Evolutionary conservation across 2,888 invertebrate genomes (phyloP).

Genomic region (Xiphydria camelus): DNA sequence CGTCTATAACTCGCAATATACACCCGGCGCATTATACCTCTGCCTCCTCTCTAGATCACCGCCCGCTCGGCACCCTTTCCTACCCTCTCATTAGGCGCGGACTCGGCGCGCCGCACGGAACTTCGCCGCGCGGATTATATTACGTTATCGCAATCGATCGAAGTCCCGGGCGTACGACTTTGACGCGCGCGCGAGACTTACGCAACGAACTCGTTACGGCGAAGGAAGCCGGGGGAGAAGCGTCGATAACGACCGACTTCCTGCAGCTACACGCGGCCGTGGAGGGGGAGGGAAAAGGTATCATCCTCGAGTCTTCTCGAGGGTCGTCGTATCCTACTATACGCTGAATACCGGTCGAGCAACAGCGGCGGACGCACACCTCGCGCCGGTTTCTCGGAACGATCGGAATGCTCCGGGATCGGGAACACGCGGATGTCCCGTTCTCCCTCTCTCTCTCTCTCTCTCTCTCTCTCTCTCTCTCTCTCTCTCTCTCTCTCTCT

Average conservation of each 20-base stretch:
- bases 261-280: no score
- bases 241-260: slow-evolving; percentile 40
- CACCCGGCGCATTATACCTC: no score
- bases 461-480: neutral
- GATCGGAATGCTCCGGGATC: slow-evolving; percentile 13
- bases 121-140: slow-evolving; percentile 45
- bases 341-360: no score
- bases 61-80: no score
- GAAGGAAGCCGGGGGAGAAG: slow-evolving; percentile 6
- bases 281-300: no score
- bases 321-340: no score
- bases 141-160: slow-evolving; percentile 53
- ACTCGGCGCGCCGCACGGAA: slow-evolving; percentile 39
- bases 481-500: slow-evolving; percentile 7
- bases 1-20: no score
- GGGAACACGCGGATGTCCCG: slow-evolving; percentile 17
- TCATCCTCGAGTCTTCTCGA: no score
- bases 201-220: slow-evolving; percentile 50
- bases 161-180: slow-evolving; percentile 39
- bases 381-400: neutral
- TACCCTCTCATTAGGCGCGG: slow-evolving; percentile 44
- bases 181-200: slow-evolving; percentile 35
- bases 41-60: no score
- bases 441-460: slow-evolving; percentile 17
- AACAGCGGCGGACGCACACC: neutral